These are phyloP conservation scores for Zaprionus lachaisei DNA, from an alignment of 1,140 invertebrate genomes.

Conservation along the genomic window DNA sequence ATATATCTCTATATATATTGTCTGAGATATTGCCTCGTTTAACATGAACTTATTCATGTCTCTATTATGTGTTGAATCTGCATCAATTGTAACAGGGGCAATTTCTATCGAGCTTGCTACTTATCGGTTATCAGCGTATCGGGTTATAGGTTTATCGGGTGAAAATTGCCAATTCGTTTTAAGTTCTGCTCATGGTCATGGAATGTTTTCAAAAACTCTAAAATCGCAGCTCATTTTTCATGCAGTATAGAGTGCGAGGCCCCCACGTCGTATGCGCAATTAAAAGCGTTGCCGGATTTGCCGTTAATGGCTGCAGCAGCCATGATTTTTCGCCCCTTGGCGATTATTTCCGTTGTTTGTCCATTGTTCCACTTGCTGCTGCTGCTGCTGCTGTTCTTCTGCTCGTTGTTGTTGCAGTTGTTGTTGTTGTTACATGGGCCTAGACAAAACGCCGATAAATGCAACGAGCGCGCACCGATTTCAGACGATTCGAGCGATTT, in stretches of 20 bases:
- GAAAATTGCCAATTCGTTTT: conserved; percentile 1
- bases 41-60: neutral
- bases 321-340: conserved; percentile 51
- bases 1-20: conserved; percentile 6
- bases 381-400: conserved; percentile 35
- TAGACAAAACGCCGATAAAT: conserved; percentile 70
- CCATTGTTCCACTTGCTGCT: conserved; percentile 49
- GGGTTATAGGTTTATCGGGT: neutral
- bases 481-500: conserved; percentile 73
- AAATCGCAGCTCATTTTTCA: conserved; percentile 50
- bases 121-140: neutral
- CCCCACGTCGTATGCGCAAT: conserved; percentile 63
- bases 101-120: neutral
- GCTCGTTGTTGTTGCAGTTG: conserved; percentile 29
- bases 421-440: conserved; percentile 27
- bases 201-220: neutral
- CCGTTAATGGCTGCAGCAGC: conserved; percentile 70
- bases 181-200: neutral
- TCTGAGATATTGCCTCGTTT: conserved; percentile 21
- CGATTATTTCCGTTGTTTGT: conserved; percentile 44
- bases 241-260: conserved; percentile 46
- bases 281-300: conserved; percentile 78
- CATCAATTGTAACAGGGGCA: neutral
- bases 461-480: conserved; percentile 55
- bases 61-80: neutral